Percentiles rank a stretch among this genome's conserved stretches.
Evolutionary conservation across 2,797 vertebrate genomes (phyloP).

Genomic region (Gymnothorax javanicus): DNA sequence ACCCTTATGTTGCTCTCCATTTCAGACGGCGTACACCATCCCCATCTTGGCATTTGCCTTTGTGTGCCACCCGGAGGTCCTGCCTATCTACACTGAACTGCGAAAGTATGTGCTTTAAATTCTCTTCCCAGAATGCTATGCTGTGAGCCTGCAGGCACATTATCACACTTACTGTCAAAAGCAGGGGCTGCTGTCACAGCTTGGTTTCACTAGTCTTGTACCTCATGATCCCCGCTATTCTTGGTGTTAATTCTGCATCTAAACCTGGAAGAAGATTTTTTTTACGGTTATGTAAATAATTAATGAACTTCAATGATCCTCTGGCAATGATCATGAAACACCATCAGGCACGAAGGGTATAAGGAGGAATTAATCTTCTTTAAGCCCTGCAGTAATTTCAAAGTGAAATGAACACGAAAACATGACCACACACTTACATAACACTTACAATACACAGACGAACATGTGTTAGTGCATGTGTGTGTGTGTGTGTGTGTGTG

Average conservation of each 20-base stretch:
- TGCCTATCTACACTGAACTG: conserved; percentile 96
- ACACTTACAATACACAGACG: neutral
- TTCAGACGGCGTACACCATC: conserved; percentile 94
- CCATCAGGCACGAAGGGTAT: neutral
- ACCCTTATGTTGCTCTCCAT: conserved; percentile 22
- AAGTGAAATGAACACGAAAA: neutral
- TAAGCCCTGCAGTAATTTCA: neutral
- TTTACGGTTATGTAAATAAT: neutral
- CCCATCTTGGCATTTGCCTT: conserved; percentile 98
- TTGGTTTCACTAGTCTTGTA: neutral
- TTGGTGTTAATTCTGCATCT: neutral
- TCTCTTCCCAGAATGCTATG: neutral
- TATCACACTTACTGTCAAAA: neutral
- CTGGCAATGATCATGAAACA: neutral
- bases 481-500: neutral
- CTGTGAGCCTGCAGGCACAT: neutral
- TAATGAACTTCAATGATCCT: neutral
- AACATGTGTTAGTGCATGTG: neutral
- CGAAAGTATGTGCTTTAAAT: conserved; percentile 81
- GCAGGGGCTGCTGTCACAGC: neutral
- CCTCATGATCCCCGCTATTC: neutral
- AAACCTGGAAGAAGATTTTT: neutral
- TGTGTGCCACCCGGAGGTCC: conserved; percentile 85
- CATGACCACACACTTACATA: neutral
- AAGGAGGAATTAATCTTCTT: neutral